Conservation (phyloP, 2,113 vertebrate species). For the Lanius ludovicianus region DNA sequence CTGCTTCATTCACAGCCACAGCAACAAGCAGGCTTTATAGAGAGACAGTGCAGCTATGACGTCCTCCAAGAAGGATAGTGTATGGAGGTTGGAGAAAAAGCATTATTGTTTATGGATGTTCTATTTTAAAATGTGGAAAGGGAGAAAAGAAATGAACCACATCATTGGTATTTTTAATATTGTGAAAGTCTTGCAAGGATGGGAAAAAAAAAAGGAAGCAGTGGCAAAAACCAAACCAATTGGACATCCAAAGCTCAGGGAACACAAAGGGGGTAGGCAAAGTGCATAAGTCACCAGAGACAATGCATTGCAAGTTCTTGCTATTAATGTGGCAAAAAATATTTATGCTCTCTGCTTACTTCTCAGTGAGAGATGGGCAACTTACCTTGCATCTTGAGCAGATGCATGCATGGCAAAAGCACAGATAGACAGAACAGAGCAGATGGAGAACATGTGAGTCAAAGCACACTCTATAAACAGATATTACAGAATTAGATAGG, state of each 20-base stretch:
- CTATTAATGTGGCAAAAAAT: neutral
- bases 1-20: neutral
- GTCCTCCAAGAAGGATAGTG: neutral
- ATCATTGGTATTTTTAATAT: neutral
- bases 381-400: neutral
- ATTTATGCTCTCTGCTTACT: neutral
- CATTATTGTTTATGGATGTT: neutral
- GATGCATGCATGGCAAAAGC: neutral
- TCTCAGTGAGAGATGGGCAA: neutral
- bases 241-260: neutral
- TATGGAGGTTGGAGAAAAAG: neutral
- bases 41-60: neutral
- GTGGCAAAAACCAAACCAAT: neutral
- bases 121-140: neutral
- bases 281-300: neutral
- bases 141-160: neutral
- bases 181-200: neutral
- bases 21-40: neutral
- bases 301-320: neutral
- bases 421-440: neutral
- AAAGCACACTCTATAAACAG: neutral
- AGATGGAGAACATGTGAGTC: constrained; percentile 41
- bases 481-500: neutral
- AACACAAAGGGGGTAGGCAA: neutral
- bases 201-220: neutral